Percentiles rank a stretch among this genome's conserved stretches.
phyloP scores from a whole-genome alignment of 1,140 invertebrate genomes.

The Cotesia typhae region DNA sequence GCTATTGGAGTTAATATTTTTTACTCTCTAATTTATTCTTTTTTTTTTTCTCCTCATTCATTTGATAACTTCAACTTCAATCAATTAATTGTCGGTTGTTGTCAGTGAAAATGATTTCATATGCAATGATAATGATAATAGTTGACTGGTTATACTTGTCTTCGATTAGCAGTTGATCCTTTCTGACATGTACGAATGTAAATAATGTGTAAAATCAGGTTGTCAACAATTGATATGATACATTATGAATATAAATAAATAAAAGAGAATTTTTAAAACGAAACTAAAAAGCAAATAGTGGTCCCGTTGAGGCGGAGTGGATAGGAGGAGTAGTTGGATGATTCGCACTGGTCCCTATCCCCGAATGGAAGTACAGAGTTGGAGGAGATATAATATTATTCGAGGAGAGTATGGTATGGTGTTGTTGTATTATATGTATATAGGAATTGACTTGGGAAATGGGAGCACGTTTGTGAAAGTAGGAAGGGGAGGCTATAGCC shows the following conservation, averaged over 20 bases:
- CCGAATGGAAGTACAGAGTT: conserved; percentile 10
- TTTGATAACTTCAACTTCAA: background rate
- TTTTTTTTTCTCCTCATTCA: background rate
- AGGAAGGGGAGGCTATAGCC: conserved; percentile 65
- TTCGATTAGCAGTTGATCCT: no score
- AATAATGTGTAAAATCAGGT: no score
- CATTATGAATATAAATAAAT: no score
- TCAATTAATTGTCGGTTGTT: conserved; percentile 17
- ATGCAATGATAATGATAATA: conserved; percentile 56
- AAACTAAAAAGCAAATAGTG: background rate
- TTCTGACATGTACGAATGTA: no score
- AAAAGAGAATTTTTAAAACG: no score
- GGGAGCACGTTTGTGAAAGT: conserved; percentile 60
- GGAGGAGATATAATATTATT: background rate
- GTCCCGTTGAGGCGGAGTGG: conserved; percentile 51
- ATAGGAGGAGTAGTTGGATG: background rate
- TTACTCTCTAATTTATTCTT: no score
- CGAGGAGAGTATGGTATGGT: no score
- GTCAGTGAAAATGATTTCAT: conserved; percentile 33
- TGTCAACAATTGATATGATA: no score
- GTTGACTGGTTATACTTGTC: conserved; percentile 39
- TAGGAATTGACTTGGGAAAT: conserved; percentile 49
- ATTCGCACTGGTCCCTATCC: background rate
- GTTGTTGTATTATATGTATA: no score
- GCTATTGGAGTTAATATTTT: no score